phyloP scores from a whole-genome alignment of 2,888 invertebrate genomes.

The Andrena haemorrhoa region DNA sequence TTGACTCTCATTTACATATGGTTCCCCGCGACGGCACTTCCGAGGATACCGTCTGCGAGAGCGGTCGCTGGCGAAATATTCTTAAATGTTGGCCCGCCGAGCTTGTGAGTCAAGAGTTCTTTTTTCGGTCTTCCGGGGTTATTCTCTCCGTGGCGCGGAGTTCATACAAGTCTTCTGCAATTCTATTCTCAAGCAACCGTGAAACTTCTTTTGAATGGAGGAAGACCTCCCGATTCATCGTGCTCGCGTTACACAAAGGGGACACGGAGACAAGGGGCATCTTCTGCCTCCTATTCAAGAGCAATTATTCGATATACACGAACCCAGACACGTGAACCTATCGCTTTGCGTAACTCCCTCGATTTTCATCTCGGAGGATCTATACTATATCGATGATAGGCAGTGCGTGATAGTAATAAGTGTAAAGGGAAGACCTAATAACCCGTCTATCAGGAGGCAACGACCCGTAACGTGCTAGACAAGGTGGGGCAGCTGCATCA shows the following conservation, averaged over 20 bases:
- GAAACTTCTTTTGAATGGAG: background rate
- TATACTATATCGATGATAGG: too few relatives aligned
- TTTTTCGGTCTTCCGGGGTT: background rate
- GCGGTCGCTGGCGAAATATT: background rate
- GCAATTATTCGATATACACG: background rate
- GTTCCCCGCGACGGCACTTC: slow-evolving; percentile 22
- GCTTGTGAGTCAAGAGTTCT: background rate
- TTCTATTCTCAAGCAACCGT: slow-evolving; percentile 33
- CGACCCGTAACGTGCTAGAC: slow-evolving; percentile 43
- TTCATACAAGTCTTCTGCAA: slow-evolving; percentile 7
- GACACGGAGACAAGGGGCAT: background rate
- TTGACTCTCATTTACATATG: slow-evolving; percentile 57
- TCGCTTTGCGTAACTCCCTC: background rate
- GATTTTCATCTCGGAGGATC: too few relatives aligned
- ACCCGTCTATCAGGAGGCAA: slow-evolving; percentile 48
- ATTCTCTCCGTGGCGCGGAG: background rate
- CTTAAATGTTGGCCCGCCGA: background rate
- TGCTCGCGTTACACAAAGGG: background rate
- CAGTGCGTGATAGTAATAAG: too few relatives aligned
- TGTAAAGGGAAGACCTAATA: background rate
- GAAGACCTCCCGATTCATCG: slow-evolving; percentile 12
- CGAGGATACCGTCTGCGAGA: background rate
- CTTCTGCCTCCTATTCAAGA: background rate
- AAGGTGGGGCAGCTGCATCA: slow-evolving; percentile 34
- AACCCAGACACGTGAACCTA: background rate